Evolutionary conservation across 2,797 vertebrate species (phyloP).

Genomic region (Falco concolor): DNA sequence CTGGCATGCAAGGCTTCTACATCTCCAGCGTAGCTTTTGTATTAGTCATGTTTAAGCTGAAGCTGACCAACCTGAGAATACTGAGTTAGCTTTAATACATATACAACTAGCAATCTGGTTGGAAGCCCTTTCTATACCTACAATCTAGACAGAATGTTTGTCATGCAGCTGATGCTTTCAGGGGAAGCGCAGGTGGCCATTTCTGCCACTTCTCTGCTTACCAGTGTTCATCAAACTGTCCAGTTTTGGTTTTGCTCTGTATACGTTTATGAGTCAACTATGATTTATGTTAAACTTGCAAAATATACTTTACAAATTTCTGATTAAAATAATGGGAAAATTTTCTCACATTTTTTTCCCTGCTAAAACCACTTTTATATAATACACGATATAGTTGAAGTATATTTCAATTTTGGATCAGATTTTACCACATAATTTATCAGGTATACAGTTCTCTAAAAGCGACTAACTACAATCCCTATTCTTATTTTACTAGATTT

Average conservation of each 20-base stretch:
- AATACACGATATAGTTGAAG: neutral
- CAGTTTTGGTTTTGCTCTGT: neutral
- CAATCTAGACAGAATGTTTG: neutral
- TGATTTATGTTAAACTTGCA: neutral
- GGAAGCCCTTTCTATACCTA: neutral
- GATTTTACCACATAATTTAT: neutral
- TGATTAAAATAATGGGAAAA: neutral
- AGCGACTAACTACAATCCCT: neutral
- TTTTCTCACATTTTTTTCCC: neutral
- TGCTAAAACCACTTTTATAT: neutral
- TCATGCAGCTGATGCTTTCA: neutral
- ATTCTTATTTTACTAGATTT: neutral
- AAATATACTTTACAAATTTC: neutral
- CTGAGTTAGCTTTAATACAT: neutral
- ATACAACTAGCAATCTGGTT: neutral
- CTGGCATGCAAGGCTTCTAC: constrained; percentile 65
- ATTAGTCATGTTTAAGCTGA: constrained; percentile 21
- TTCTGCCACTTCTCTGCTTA: neutral
- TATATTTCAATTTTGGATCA: neutral
- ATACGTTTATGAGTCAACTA: neutral
- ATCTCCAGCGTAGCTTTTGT: neutral
- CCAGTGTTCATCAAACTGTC: neutral
- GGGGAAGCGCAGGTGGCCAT: neutral
- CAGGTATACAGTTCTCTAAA: neutral
- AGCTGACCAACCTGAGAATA: neutral